Percentiles rank a stretch among this genome's conserved stretches.
Evolutionary conservation across 2,113 vertebrate species (phyloP).

Genomic region (Rhegmatorhina hoffmannsi): DNA sequence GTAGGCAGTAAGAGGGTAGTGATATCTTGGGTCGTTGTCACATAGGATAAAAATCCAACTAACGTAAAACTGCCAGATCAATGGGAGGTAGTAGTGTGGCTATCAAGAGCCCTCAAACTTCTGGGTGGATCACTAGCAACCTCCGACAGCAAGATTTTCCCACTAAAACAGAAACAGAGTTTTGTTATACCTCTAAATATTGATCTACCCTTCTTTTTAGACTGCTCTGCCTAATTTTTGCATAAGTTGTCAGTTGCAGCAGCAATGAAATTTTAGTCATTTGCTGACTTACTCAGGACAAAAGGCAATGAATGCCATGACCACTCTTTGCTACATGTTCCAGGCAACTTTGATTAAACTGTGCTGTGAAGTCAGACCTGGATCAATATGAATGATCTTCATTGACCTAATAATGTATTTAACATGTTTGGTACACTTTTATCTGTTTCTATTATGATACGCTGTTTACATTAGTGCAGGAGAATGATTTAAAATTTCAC

Average conservation of each 20-base stretch:
- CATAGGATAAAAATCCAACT: constrained; percentile 22
- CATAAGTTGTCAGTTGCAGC: not conserved
- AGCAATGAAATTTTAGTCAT: constrained; percentile 42
- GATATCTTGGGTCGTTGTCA: not conserved
- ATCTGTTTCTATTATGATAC: constrained; percentile 18
- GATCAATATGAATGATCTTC: constrained; percentile 80
- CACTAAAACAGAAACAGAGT: not conserved
- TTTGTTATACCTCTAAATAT: not conserved
- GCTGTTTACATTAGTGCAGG: constrained; percentile 42
- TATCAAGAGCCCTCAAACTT: not conserved
- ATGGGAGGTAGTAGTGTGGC: not conserved
- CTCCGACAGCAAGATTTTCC: not conserved
- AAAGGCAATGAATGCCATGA: constrained; percentile 25
- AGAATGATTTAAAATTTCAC: constrained; percentile 55
- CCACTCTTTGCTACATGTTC: constrained; percentile 53
- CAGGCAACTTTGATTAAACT: constrained; percentile 72
- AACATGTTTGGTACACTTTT: constrained; percentile 59
- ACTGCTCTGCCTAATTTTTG: constrained; percentile 31
- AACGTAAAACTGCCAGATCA: constrained; percentile 31
- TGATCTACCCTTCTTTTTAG: not conserved
- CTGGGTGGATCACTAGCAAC: not conserved
- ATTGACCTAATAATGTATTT: constrained; percentile 79
- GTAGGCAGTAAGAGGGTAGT: not conserved
- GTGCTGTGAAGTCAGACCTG: constrained; percentile 70
- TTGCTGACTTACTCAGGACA: not conserved